phyloP scores from a whole-genome alignment of 2,113 vertebrate species.

The Protobothrops flavoviridis region DNA sequence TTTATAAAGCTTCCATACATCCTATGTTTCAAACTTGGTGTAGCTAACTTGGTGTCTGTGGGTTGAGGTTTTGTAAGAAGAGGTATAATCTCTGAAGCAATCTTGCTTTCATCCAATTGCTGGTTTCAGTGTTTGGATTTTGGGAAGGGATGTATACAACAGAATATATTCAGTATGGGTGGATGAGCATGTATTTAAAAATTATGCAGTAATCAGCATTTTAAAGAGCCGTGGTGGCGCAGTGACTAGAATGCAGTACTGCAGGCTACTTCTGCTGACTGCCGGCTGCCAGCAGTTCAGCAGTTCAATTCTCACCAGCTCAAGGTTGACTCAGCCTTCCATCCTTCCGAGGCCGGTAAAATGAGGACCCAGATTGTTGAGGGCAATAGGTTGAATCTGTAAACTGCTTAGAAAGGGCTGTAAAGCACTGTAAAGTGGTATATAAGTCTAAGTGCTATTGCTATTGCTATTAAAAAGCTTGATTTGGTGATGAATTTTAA shows the following conservation, averaged over 20 bases:
- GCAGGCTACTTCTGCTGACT: no score
- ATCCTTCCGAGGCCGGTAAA: no score
- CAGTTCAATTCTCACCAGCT: no score
- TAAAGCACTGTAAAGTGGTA: no score
- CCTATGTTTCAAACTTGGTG: constrained; percentile 11
- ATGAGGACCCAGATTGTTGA: no score
- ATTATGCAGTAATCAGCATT: background rate
- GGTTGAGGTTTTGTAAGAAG: constrained; percentile 8
- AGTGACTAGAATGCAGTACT: no score
- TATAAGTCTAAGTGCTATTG: no score
- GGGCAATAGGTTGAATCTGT: no score
- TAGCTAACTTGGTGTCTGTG: constrained; percentile 8
- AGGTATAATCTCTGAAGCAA: background rate
- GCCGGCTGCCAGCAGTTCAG: no score
- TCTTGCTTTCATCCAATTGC: background rate
- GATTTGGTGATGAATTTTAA: background rate
- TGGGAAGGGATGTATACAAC: background rate
- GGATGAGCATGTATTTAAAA: background rate
- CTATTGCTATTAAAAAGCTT: background rate
- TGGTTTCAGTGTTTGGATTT: background rate
- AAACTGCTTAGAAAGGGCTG: no score
- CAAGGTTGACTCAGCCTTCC: no score
- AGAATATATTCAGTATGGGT: background rate
- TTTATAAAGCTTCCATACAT: constrained; percentile 11
- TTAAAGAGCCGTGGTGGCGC: background rate